phyloP scores from a whole-genome alignment of 2,888 invertebrate genomes.

The Drosophila borealis region DNA sequence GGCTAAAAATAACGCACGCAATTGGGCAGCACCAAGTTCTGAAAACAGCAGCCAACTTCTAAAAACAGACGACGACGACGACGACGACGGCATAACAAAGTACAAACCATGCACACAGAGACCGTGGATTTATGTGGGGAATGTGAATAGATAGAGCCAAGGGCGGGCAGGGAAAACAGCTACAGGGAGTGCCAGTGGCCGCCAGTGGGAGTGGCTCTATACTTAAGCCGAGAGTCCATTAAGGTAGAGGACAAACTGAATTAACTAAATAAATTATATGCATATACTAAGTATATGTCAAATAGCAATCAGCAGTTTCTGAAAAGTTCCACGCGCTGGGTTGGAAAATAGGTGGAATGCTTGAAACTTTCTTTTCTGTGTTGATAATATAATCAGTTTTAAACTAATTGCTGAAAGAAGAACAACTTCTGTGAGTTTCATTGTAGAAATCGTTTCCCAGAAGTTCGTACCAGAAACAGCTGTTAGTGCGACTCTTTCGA shows the following conservation, averaged over 20 bases:
- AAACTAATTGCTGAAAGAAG: too few species aligned
- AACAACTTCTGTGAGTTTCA: too few species aligned
- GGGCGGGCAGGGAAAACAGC: not conserved
- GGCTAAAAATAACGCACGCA: constrained; percentile 67
- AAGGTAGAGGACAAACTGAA: constrained; percentile 9
- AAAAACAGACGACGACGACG: constrained; percentile 22
- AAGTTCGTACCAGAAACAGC: constrained; percentile 14
- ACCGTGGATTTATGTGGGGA: not conserved
- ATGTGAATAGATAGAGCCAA: not conserved
- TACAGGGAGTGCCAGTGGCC: constrained; percentile 17
- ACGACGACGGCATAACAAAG: constrained; percentile 13
- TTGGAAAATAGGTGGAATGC: constrained; percentile 4
- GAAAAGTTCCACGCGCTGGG: constrained; percentile 4
- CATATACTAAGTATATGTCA: not conserved
- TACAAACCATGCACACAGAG: constrained; percentile 3
- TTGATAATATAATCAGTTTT: too few species aligned
- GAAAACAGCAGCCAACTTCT: constrained; percentile 24
- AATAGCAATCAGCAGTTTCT: not conserved
- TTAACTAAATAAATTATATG: constrained; percentile 1
- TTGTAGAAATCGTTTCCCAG: constrained; percentile 1
- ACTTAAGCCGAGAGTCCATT: constrained; percentile 30
- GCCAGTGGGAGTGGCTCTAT: constrained; percentile 22
- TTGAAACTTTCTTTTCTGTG: too few species aligned
- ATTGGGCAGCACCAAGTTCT: constrained; percentile 32
- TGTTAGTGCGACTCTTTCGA: constrained; percentile 14